Conservation (phyloP, 2,113 vertebrate species). For the Laticauda colubrina region DNA sequence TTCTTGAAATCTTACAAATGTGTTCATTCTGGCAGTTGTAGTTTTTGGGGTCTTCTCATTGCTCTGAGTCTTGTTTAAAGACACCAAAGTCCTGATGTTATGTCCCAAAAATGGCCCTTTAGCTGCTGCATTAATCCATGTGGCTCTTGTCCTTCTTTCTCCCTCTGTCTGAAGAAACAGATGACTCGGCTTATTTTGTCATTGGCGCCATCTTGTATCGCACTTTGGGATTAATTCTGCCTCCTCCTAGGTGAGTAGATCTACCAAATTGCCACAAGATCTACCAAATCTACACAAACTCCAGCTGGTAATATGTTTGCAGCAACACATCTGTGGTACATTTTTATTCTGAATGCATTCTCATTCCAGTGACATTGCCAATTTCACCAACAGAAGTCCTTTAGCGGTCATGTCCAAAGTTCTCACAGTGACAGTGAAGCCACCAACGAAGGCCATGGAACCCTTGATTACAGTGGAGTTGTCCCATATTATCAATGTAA, state of each 20-base stretch:
- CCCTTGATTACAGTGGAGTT: slow-evolving; percentile 93
- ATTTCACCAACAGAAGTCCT: slow-evolving; percentile 72
- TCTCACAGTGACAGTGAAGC: slow-evolving; percentile 90
- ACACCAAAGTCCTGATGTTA: neutral
- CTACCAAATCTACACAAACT: no score
- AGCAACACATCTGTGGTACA: no score
- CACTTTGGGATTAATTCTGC: slow-evolving; percentile 89
- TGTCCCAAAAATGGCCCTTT: neutral
- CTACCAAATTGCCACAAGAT: no score
- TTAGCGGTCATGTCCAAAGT: slow-evolving; percentile 90
- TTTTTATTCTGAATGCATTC: neutral
- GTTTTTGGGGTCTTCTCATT: neutral
- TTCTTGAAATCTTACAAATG: neutral
- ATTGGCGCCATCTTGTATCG: slow-evolving; percentile 94
- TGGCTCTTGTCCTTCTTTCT: slow-evolving; percentile 14
- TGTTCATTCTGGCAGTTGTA: neutral
- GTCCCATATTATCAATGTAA: slow-evolving; percentile 89
- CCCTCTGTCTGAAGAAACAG: slow-evolving; percentile 72
- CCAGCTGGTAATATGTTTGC: neutral
- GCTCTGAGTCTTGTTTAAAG: neutral
- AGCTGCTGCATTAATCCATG: neutral
- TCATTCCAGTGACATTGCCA: neutral
- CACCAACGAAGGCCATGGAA: slow-evolving; percentile 81
- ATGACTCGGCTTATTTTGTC: slow-evolving; percentile 87
- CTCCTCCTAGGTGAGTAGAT: slow-evolving; percentile 83